Conservation (phyloP, 2,113 vertebrate genomes). For the Xenus cinereus region DNA sequence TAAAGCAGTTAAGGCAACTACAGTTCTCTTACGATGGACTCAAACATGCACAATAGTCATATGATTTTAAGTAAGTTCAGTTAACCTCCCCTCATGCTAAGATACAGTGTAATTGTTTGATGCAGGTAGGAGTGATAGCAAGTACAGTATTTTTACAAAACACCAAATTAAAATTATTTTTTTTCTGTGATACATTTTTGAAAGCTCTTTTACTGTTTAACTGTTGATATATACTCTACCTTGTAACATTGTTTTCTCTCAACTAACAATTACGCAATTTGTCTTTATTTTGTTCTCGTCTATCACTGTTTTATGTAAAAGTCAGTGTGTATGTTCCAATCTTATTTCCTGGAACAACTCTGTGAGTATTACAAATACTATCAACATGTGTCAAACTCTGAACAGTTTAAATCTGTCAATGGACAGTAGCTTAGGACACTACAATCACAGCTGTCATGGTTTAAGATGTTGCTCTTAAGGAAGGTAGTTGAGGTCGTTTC, state of each 20-base stretch:
- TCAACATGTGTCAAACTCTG: neutral
- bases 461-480: neutral
- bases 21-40: neutral
- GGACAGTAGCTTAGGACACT: neutral
- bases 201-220: neutral
- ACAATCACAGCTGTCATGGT: neutral
- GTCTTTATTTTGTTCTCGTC: neutral
- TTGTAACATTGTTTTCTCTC: neutral
- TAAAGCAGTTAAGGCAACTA: neutral
- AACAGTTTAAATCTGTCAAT: neutral
- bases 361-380: neutral
- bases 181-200: neutral
- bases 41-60: neutral
- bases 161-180: neutral
- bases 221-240: neutral
- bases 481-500: neutral
- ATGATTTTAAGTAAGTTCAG: neutral
- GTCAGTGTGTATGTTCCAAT: neutral
- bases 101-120: neutral
- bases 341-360: neutral
- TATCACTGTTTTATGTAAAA: neutral
- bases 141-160: neutral
- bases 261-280: neutral
- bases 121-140: neutral
- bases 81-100: neutral